Base-by-base conservation (phyloP, 1,140 invertebrate species). In the Microplitis mediator region DNA sequence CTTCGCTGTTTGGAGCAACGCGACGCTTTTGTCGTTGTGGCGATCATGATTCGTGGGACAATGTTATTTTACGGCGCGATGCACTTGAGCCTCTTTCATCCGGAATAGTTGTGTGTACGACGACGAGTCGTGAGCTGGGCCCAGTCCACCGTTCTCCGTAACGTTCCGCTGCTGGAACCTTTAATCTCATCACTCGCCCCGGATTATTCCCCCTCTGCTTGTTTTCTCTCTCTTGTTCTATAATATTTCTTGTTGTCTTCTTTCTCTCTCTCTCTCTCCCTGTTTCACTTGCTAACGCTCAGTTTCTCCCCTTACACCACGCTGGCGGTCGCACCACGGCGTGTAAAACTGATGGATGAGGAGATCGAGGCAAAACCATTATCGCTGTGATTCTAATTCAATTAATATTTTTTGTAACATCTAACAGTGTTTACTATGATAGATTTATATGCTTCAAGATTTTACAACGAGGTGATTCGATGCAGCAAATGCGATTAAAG, bases 31-130 rank as follows among this genome's bases (percentile, higher is more conserved):
- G 2, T 35, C 45, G 56, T 60, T 35, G 23, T 69, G 56, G 56
- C 67, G 62, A 64, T 72, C 70, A 72, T 66, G 70, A 72, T 72
- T 72, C 81, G 81, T 80, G 82, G 84, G 80, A 87, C 86, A 86
- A 86, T 85, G 86, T 87, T 86, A 87, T 87, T 87, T 86, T 86
- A 86, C 86, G 85, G 82, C 81, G 81, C 79, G 82, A 74, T 86
- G 85, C 81, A 80, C 80, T 82, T 87, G 85, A 87, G 86, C 86
- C 85, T 86, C 82, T 87, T 87, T 87, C 82, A 85, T 83, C 83
- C 86, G 82, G 82, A 83, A 80, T 77, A 77, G 63, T 61, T 68
- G 14, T 58, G 23, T 23, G 64, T 61, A 68, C 58, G 63, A 58
- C 56, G 35, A 16, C 68, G 71, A 61, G 45, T 50, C 52, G 52